These are phyloP conservation scores for Cyanoderma ruficeps DNA, from an alignment of 2,113 vertebrate genomes.

Conservation along the genomic window DNA sequence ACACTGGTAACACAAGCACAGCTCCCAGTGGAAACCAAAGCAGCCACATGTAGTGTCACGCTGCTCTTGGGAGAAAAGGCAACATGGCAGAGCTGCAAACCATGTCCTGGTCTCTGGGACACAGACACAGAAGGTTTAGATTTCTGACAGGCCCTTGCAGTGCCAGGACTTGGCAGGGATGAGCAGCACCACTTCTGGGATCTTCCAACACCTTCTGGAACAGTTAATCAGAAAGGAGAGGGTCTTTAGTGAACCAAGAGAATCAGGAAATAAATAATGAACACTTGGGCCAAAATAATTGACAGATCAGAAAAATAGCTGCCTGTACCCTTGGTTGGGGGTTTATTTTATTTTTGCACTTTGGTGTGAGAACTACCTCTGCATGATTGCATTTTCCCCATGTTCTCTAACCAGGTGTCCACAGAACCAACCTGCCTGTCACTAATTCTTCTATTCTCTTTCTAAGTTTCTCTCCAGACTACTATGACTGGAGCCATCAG, in stretches of 20 bases:
- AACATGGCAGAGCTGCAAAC: neutral
- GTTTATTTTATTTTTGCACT: neutral
- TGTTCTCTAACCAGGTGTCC: neutral
- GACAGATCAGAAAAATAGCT: neutral
- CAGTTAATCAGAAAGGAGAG: neutral
- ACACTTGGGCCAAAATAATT: neutral
- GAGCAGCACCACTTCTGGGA: neutral
- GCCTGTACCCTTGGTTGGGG: neutral
- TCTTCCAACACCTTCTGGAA: neutral
- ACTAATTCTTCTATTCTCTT: neutral
- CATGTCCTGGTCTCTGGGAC: fast-evolving
- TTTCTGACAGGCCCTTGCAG: neutral
- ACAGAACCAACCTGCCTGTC: neutral
- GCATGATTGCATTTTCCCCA: fast-evolving
- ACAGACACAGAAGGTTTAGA: fast-evolving
- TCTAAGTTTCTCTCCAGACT: slow-evolving; percentile 85
- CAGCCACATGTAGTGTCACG: fast-evolving
- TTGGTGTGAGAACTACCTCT: neutral
- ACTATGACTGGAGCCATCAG: slow-evolving; percentile 87
- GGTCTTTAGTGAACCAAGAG: neutral
- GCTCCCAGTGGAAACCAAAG: neutral
- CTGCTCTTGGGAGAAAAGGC: neutral
- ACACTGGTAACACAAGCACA: no score
- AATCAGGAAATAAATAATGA: neutral
- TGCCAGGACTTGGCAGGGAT: neutral